Base-by-base conservation (phyloP, 2,797 vertebrate species). In the Lates japonicus region DNA sequence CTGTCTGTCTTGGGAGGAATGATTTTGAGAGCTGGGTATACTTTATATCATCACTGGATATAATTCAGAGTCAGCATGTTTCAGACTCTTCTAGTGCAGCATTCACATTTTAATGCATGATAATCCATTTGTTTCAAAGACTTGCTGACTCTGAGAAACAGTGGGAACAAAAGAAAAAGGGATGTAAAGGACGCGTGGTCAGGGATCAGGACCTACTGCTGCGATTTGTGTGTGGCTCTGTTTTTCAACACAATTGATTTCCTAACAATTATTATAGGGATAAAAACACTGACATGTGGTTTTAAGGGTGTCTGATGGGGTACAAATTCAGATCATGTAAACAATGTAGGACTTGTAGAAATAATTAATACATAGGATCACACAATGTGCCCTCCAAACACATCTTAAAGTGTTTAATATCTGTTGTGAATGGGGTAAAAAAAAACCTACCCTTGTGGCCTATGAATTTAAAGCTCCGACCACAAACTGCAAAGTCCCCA, bases 11-110 rank as follows among this genome's bases (percentile, higher is more conserved):
- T 61, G 2, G 9, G 60, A 17, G 6, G 42, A 63, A 49, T 35
- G 19, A 22, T 3, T 65, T 19, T 31, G 25, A 49, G 20, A 48
- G 58, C 58, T 49, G 46, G 29, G n/a, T 13, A 35, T 22, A 19
- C 17, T 54, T 59, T 63, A 10, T 19, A 64, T 35, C 29, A 16
- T 19, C 60, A 42, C 7, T 12, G 41, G 52, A 37, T 55, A 74
- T 80, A 69, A 49, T 68, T 74, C 66, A 81, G 42, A 29, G 68
- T 70, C 65, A 70, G 66, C 71, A 65, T 44, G 52, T 74, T 74
- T 69, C 52, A 49, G 37, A 63, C 42, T 57, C 49, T 33, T 70
- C 51, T 42, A 54, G 54, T 54, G 59, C 68, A 9, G 41, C 25
- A 60, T 61, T 61, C 46, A 48, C 58, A 60, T 76, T 81, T 58